A percentile compares a stretch with the other conserved stretches of the same genome.
Evolutionary conservation across 2,113 vertebrate species (phyloP).

Genomic region (Bettongia penicillata): DNA sequence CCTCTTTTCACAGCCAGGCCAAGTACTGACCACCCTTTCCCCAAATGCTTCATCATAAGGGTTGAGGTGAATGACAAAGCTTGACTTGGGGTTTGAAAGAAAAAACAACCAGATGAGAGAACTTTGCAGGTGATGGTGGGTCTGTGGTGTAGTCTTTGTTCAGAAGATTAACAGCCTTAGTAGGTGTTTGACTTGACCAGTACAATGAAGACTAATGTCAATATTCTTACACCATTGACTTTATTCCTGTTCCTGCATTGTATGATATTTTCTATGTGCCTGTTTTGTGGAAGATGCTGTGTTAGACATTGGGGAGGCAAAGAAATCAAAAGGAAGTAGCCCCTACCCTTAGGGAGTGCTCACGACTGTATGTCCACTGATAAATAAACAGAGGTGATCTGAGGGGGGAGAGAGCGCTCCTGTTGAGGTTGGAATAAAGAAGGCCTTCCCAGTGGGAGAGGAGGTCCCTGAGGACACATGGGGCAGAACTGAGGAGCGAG

Average conservation of each 20-base stretch:
- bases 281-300: conserved; percentile 1
- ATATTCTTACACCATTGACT: not conserved
- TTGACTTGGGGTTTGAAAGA: not conserved
- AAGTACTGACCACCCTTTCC: not conserved
- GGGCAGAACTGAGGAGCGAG: not conserved
- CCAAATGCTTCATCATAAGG: not conserved
- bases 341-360: not conserved
- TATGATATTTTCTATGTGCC: not conserved
- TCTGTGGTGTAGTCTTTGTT: not conserved
- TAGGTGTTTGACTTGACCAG: not conserved
- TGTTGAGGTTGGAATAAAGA: not conserved
- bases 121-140: accelerated
- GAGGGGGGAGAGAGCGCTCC: not conserved
- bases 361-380: not conserved
- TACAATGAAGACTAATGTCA: not conserved
- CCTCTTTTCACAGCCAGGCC: not conserved
- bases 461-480: no score
- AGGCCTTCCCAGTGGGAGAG: no score
- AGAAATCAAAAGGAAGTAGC: not conserved
- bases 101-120: not conserved
- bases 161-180: not conserved
- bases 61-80: not conserved
- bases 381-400: not conserved
- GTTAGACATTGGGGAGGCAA: not conserved
- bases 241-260: not conserved